Evolutionary conservation across 2,888 invertebrate genomes (phyloP), one percentile per base, ranked within the genome.

Genomic region (Drosophila lacicola): DNA sequence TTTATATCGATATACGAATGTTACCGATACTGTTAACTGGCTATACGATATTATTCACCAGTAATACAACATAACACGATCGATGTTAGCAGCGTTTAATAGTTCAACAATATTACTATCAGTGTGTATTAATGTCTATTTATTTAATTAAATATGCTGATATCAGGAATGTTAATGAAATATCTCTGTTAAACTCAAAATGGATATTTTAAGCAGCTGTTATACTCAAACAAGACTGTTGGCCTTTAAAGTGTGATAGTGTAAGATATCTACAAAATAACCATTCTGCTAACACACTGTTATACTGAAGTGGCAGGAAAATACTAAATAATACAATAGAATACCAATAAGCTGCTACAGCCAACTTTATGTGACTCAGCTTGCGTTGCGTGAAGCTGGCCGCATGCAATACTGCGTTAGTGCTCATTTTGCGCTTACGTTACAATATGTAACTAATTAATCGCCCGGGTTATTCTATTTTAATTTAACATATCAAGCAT

Each of bases 21-120:
- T 8, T 29, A 4, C 10, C 14, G 13, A 9, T 1, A 19, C n/a
- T 29, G 36, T 58, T 45, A 58, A 29, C 4, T 11, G 36, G 1
- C 19, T 21, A 55, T 34, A 4, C 33, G 39, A 57, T 58, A 36
- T 25, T 44, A 34, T 33, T 33, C 8, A 14, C 14, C 6, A 21
- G 14, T 57, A 36, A 17, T 17, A 17, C 17, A 17, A 45, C 17
- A 29, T 44, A 29, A n/a, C 25, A 25, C 36, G 17, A 36, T 25
- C 19, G 11, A 21, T 36, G 13, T 1, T 2, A 6, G 3, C 1
- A 42, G 41, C 6, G 17, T 41, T 36, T 4, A 11, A 41, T 0
- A 2, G 10, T 14, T 14, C 9, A 10, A 37, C 8, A 10, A 21
- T 9, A n/a, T 5, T n/a, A 11, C 13, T 9, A 0, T 13, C 6